Base-by-base conservation (phyloP, 2,888 invertebrate genomes). In the Dicyrtomina minuta region DNA sequence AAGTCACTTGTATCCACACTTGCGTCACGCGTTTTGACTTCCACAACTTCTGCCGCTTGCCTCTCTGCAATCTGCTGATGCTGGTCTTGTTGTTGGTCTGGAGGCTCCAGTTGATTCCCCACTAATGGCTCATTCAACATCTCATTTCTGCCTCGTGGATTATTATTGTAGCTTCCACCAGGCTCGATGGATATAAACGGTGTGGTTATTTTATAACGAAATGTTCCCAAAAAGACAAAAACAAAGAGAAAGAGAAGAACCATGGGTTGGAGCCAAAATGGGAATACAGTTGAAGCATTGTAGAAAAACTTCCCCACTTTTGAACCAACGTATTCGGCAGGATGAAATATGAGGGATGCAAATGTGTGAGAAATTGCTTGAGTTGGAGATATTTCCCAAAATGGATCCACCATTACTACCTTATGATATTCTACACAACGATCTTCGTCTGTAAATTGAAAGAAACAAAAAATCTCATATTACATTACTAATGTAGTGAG, bases 1-100 rank as follows among this genome's bases (percentile, higher is more conserved):
- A 77, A 75, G 55, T 75, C 77, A 56, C 74, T 72, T 64, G 76
- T 77, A 51, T 74, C 74, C 10, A 74, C 74, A 22, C 71, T 27
- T 12, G 70, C 74, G 64, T 77, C 72, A 26, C 72, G 56, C 5
- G 72, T 58, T 56, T 70, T 70, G 17, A 73, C 72, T 24, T 72
- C 62, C 1, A 76, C 72, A 27, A 74, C 70, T 53, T 69, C 71
- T 22, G 43, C 49, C 26, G 66, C 53, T 12, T 17, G 39, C 51
- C 44, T 65, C 24, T 66, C 69, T 1, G 61, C 60, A 22, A 66
- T 53, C 26, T 68, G 68, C 41, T 68, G 62, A 1, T 71, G 55
- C 13, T n/a, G 46, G 2, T 15, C 15, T 1, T 6, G n/a, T 13
- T 22, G 60, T 13, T 15, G 17, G 15, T 27, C 26, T 6, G 12